phyloP scores from a whole-genome alignment of 2,797 vertebrate genomes.

The Xiphophorus birchmanni region DNA sequence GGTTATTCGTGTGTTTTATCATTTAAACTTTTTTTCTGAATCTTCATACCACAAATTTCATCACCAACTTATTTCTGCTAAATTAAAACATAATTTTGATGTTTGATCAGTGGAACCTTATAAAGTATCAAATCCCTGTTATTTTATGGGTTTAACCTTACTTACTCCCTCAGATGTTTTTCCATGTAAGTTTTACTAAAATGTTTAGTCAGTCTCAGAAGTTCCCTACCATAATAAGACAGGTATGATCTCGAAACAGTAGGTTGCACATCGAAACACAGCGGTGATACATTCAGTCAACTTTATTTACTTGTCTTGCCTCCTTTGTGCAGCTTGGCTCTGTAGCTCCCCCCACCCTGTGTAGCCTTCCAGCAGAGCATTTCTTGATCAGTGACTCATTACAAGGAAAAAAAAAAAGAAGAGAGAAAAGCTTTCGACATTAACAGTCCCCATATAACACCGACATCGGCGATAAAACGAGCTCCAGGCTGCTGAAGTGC shows the following conservation, averaged over 20 bases:
- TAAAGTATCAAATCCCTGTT: background rate
- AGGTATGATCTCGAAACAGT: constrained; percentile 8
- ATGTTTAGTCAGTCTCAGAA: constrained; percentile 5
- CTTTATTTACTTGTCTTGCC: constrained; percentile 38
- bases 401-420: constrained; percentile 12
- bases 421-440: constrained; percentile 53
- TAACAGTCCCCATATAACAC: constrained; percentile 50
- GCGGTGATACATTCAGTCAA: constrained; percentile 34
- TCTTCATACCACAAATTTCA: background rate
- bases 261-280: constrained; percentile 26
- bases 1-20: background rate
- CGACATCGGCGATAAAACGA: constrained; percentile 45
- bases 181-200: constrained; percentile 3
- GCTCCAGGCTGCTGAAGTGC: constrained; percentile 46
- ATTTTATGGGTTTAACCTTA: background rate
- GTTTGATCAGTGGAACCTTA: background rate
- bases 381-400: constrained; percentile 67
- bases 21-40: background rate
- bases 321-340: constrained; percentile 29
- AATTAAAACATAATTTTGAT: background rate
- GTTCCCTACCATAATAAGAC: background rate
- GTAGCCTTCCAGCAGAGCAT: constrained; percentile 48
- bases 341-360: constrained; percentile 12
- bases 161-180: background rate
- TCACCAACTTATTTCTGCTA: background rate